phyloP scores from a whole-genome alignment of 1,140 invertebrate genomes.

The Bombus turneri region DNA sequence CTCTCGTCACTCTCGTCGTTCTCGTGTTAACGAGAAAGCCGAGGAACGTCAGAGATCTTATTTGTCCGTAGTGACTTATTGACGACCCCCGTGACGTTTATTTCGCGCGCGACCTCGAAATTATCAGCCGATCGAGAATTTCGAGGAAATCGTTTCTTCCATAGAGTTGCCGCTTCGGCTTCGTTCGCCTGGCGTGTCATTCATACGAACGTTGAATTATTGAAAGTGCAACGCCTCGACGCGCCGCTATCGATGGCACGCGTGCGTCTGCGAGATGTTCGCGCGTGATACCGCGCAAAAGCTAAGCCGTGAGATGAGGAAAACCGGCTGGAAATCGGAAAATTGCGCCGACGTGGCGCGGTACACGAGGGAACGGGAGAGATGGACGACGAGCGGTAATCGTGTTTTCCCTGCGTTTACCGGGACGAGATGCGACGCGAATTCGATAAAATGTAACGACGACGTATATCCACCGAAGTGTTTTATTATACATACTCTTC shows the following conservation, averaged over 20 bases:
- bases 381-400: not conserved
- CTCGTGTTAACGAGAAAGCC: not conserved
- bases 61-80: conserved; percentile 34
- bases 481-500: not conserved
- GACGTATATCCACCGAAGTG: not conserved
- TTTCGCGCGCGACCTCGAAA: conserved; percentile 18
- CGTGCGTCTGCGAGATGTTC: conserved; percentile 13
- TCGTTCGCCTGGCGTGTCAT: conserved; percentile 1
- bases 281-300: not conserved
- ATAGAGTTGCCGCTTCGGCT: not conserved
- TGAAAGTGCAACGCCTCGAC: conserved; percentile 12
- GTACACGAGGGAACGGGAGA: not conserved
- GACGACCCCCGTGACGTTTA: conserved; percentile 10
- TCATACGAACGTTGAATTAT: conserved; percentile 26
- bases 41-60: conserved; percentile 21
- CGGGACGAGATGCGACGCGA: not conserved
- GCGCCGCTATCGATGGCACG: conserved; percentile 16
- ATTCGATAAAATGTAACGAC: not conserved
- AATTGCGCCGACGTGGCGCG: not conserved
- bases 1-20: not conserved
- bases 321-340: not conserved
- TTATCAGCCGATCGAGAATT: conserved; percentile 4
- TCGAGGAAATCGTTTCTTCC: conserved; percentile 5
- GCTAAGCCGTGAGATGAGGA: not conserved
- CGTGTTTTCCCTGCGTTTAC: not conserved